Base-by-base conservation (phyloP, 2,888 invertebrate genomes). In the Oxystoma pomonae region DNA sequence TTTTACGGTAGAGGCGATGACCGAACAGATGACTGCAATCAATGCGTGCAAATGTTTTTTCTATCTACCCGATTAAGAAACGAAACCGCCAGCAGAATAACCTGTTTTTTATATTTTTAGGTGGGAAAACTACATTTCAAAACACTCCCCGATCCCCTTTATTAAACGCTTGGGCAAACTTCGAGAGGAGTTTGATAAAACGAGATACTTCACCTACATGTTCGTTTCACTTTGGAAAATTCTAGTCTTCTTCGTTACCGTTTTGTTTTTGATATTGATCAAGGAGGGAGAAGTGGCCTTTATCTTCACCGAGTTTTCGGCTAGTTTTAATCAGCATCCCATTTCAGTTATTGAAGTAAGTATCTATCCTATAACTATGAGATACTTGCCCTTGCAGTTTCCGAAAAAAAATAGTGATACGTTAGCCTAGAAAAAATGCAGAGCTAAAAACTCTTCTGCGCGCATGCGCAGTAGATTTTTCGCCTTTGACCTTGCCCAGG, bases 61-160 rank as follows among this genome's bases (percentile, higher is more conserved):
- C n/a, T n/a, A n/a, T n/a, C n/a, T n/a, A n/a, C n/a, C n/a, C n/a
- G n/a, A n/a, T n/a, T n/a, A n/a, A n/a, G n/a, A n/a, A n/a, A n/a
- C n/a, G n/a, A n/a, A n/a, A n/a, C n/a, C n/a, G n/a, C n/a, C n/a
- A n/a, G n/a, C n/a, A n/a, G n/a, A n/a, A n/a, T n/a, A n/a, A n/a
- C n/a, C n/a, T n/a, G n/a, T n/a, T n/a, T n/a, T 53, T 53, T 17
- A 7, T 59, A 94, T 94, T 20, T 98, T 97, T 96, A 35, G 35
- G 35, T 98, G 98, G 98, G 98, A 98, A 80, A 98, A 98, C 80
- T 98, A 94, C 77, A 93, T 96, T 1, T 91, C 93, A 63, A 85
- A 88, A 63, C 88, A 92, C 72, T 95, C 96, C 62, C 90, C 94
- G 0, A 85, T 96, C 67, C 90, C 87, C 57, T 81, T 90, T 66